A percentile compares a stretch with the other conserved stretches of the same genome.
phyloP scores from a whole-genome alignment of 2,888 invertebrate genomes.

The Cylindroiulus punctatus region DNA sequence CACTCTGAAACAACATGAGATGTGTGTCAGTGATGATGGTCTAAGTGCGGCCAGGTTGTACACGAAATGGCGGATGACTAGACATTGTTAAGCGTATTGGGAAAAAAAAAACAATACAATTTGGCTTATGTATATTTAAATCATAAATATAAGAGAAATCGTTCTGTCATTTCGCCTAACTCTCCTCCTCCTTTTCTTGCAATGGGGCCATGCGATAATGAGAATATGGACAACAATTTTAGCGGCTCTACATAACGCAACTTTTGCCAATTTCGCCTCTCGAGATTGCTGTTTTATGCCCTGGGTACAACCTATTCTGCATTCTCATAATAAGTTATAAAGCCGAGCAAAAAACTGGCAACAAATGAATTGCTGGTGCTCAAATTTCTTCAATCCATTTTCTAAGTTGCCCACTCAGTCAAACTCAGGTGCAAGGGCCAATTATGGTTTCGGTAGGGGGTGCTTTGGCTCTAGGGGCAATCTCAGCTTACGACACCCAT shows the following conservation, averaged over 20 bases:
- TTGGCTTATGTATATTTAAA: constrained; percentile 20
- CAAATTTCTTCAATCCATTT: constrained; percentile 39
- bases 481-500: constrained; percentile 46
- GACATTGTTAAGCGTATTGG: constrained; percentile 5
- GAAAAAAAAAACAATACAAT: constrained; percentile 17
- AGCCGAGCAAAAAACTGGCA: not conserved
- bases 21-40: not conserved
- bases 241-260: not conserved
- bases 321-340: constrained; percentile 32
- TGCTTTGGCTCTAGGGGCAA: constrained; percentile 44
- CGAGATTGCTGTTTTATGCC: not conserved
- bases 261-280: not conserved
- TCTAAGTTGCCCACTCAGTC: constrained; percentile 39
- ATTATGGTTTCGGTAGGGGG: constrained; percentile 47
- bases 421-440: constrained; percentile 46
- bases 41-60: not conserved
- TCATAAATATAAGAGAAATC: not conserved
- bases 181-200: not conserved
- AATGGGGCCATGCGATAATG: constrained; percentile 11
- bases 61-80: not conserved
- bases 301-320: not conserved
- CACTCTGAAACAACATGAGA: too few relatives aligned
- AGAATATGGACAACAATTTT: constrained; percentile 8
- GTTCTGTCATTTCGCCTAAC: not conserved
- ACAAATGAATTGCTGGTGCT: constrained; percentile 15